Evolutionary conservation across 1,140 invertebrate species (phyloP).

Genomic region (Drosophila bocki): DNA sequence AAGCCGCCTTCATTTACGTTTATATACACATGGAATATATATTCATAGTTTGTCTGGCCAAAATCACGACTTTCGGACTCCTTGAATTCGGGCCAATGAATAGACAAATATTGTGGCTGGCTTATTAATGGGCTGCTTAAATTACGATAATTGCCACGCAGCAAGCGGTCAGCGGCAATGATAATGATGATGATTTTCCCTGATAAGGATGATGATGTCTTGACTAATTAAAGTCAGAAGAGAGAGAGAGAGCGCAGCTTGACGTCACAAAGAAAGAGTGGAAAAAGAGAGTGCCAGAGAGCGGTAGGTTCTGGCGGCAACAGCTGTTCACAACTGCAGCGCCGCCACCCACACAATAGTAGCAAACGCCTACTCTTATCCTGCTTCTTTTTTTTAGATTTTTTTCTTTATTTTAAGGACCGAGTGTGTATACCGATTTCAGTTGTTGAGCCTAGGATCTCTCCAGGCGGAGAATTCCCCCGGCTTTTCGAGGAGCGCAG

Average conservation of each 20-base stretch:
- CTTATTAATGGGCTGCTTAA: conserved; percentile 67
- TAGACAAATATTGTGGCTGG: conserved; percentile 73
- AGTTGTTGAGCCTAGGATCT: conserved; percentile 65
- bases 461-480: conserved; percentile 33
- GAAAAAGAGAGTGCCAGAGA: not conserved
- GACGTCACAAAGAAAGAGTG: conserved; percentile 47
- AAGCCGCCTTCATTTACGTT: conserved; percentile 43
- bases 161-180: conserved; percentile 27
- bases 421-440: conserved; percentile 62
- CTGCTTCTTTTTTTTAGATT: not conserved
- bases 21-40: conserved; percentile 14
- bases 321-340: conserved; percentile 68
- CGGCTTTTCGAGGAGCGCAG: conserved; percentile 57
- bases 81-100: conserved; percentile 52
- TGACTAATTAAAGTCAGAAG: conserved; percentile 58
- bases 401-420: not conserved
- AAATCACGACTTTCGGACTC: conserved; percentile 48
- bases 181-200: conserved; percentile 15
- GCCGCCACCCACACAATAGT: conserved; percentile 42
- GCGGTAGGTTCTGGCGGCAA: conserved; percentile 34
- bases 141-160: conserved; percentile 52
- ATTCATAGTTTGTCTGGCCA: conserved; percentile 32
- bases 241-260: conserved; percentile 25
- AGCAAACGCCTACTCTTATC: conserved; percentile 6
- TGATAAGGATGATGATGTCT: conserved; percentile 37